Evolutionary conservation across 2,888 invertebrate genomes (phyloP), one percentile per base, ranked within the genome.

Genomic region (Oithona nana): DNA sequence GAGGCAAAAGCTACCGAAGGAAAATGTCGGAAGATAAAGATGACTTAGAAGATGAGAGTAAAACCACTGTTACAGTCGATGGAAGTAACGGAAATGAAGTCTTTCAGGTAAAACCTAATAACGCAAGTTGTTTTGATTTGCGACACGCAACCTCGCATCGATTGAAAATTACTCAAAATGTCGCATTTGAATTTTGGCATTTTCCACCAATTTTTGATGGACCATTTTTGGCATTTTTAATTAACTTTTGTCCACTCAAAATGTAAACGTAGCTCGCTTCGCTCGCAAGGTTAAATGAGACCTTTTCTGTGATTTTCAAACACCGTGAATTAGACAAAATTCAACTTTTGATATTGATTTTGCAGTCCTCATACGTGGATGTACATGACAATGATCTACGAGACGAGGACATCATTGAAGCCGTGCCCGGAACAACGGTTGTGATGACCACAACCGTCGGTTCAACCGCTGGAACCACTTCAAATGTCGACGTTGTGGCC

Each of bases 391-490:
- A 20, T 26, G 54, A 54, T 26, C 54, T 54, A 20, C 54, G 54
- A 6, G 54, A 54, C 54, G 54, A 54, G 54, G 54, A 54, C 24
- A 54, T 54, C 11, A 54, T 54, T 26, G 54, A 54, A 11, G 26
- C 22, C 26, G 54, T 54, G 20, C 22, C 24, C 11, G 22, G 24
- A 20, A 26, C 54, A 20, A 54, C 54, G 3, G 54, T 54, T 20
- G 54, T 54, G 24, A 54, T 26, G 3, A 54, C 54, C 54, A 26
- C 26, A 3, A 54, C 26, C 24, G 54, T 26, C 3, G 26, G 13
- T 11, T 54, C 54, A 2, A 26, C 24, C 6, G 20, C 54, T 24
- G 16, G 24, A 3, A 54, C 24, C 24, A 26, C 26, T 16, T 54
- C 54, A 3, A 26, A 20, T 3, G 26, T 26, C 3, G 54, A 26